Evolutionary conservation across 2,888 invertebrate genomes (phyloP), one percentile per base, ranked within the genome.

Genomic region (Apotomis capreana): DNA sequence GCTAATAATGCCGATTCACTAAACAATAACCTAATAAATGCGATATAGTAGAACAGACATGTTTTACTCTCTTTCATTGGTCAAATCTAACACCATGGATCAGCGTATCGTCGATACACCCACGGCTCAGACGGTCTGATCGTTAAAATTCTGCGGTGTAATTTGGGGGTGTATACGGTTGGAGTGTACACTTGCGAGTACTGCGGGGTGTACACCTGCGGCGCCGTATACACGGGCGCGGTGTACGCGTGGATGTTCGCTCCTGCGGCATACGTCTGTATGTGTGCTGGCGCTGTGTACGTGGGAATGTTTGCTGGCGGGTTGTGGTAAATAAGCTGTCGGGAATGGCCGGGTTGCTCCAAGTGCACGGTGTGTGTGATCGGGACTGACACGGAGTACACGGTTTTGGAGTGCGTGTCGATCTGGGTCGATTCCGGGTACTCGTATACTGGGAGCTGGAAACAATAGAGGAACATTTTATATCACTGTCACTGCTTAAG

Each of bases 361-460:
- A 65, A 26, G 15, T 62, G 62, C 0, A 72, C 68, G 3, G 72
- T 72, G 63, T 68, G 72, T 4, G 63, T 72, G 68, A 72, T 63
- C 5, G 72, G 72, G 3, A 72, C 72, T 4, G 62, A 59, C 8
- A 72, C 72, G 26, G 69, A 64, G 74, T 74, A 74, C 59, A 71
- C 63, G 12, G 71, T 51, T 2, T 54, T 46, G 13, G 60, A 65
- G 9, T 64, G 74, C 10, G 71, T 74, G 52, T 68, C 15, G 36
- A 74, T 71, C 40, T 74, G 49, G 4, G 74, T 74, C 4, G 74
- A 71, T 44, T 71, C 74, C 6, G 74, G 74, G 68, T 74, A 74
- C 64, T 71, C 71, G 74, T 71, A 68, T 46, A 74, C 60, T 12
- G 74, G 74, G 10, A 68, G 54, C 73, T 73, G 59, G 9, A 64